A percentile compares a stretch with the other conserved stretches of the same genome.
phyloP scores from a whole-genome alignment of 2,113 vertebrate genomes.

The Chloropsis cyanopogon region DNA sequence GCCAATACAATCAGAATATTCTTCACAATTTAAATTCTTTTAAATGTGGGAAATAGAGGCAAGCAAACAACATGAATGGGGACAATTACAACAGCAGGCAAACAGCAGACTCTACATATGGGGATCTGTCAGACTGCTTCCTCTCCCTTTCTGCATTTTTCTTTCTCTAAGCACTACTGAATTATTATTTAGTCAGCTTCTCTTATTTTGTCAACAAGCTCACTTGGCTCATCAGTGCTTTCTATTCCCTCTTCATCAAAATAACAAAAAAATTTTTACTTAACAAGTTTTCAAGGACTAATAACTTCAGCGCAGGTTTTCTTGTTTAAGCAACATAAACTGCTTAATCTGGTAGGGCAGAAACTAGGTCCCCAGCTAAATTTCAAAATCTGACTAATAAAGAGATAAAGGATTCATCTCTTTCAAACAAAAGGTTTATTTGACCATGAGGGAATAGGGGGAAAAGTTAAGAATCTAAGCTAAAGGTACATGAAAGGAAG shows the following conservation, averaged over 20 bases:
- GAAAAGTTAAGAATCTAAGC: not conserved
- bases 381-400: conserved; percentile 6
- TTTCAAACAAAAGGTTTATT: conserved; percentile 12
- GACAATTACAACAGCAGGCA: not conserved
- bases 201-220: not conserved
- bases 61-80: not conserved
- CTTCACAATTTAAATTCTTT: not conserved
- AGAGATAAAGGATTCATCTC: conserved; percentile 13
- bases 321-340: conserved; percentile 11
- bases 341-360: not conserved
- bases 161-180: not conserved
- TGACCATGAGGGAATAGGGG: not conserved
- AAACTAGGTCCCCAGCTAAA: not conserved
- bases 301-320: not conserved
- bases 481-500: conserved; percentile 20
- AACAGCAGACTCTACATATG: not conserved
- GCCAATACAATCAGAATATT: not conserved
- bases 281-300: not conserved
- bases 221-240: not conserved
- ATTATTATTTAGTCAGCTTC: not conserved
- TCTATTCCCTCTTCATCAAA: not conserved
- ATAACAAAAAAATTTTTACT: not conserved
- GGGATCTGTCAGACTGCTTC: not conserved
- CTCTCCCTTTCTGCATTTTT: not conserved
- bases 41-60: not conserved